Evolutionary conservation across 2,113 vertebrate species (phyloP).

Genomic region (Gadus macrocephalus): DNA sequence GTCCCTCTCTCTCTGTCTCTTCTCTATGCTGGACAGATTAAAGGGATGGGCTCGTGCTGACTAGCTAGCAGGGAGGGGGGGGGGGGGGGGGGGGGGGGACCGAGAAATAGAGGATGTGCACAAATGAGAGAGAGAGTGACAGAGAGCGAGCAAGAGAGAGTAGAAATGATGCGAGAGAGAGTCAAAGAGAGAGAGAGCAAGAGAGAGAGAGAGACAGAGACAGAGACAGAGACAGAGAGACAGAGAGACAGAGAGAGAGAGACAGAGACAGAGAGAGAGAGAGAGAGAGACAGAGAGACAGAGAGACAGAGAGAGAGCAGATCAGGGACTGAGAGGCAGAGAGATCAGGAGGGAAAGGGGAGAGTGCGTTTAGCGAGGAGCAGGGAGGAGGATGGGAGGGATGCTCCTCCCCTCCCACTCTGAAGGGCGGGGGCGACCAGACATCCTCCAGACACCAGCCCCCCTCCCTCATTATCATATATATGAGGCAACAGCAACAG

Average conservation of each 20-base stretch:
- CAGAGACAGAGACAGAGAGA: not conserved
- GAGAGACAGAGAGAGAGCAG: too few relatives aligned
- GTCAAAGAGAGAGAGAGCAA: not conserved
- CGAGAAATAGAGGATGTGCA: not conserved
- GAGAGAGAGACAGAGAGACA: too few relatives aligned
- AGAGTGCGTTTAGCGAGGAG: constrained; percentile 39
- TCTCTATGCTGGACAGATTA: constrained; percentile 56
- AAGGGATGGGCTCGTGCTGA: constrained; percentile 49
- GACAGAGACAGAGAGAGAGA: not conserved
- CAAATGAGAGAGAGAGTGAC: not conserved
- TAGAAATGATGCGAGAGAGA: not conserved
- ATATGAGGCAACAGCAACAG: not conserved
- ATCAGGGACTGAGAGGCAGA: too few relatives aligned
- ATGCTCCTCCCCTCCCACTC: constrained; percentile 34
- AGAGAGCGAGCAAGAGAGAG: not conserved
- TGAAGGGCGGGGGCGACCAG: constrained; percentile 46
- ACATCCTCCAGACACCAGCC: constrained; percentile 24
- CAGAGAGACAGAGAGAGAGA: too few relatives aligned
- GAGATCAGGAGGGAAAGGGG: not conserved
- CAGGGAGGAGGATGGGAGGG: constrained; percentile 32
- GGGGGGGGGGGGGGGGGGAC: too few relatives aligned
- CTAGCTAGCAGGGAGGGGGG: constrained; percentile 35
- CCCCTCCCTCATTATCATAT: constrained; percentile 18
- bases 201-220: too few relatives aligned
- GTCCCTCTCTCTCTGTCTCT: too few relatives aligned